phyloP scores from a whole-genome alignment of 1,140 invertebrate genomes.

The Lepidotrigona ventralis region DNA sequence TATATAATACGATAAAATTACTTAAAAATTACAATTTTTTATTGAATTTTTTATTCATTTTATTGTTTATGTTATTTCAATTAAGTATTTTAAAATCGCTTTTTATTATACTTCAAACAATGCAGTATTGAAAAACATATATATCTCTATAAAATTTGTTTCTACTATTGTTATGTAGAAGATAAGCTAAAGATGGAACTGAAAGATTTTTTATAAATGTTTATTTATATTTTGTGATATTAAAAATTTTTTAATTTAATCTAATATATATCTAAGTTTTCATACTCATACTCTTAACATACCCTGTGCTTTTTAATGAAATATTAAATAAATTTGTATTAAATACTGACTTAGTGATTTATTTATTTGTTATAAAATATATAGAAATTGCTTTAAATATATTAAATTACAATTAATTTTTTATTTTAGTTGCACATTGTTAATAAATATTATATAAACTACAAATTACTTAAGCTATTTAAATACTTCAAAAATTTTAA shows the following conservation, averaged over 20 bases:
- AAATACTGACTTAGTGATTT: slow-evolving; percentile 17
- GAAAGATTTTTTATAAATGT: slow-evolving; percentile 7
- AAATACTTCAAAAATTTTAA: background rate
- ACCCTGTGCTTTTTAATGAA: background rate
- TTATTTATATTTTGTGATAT: slow-evolving; percentile 7
- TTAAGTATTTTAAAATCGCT: background rate
- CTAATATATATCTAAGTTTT: slow-evolving; percentile 1
- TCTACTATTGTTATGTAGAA: background rate
- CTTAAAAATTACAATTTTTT: background rate
- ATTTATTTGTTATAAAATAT: slow-evolving; percentile 40
- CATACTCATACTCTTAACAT: background rate
- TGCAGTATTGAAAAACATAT: background rate
- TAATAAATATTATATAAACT: slow-evolving; percentile 31
- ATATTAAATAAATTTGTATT: slow-evolving; percentile 27
- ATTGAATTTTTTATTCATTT: background rate
- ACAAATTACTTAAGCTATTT: slow-evolving; percentile 13
- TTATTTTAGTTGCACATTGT: slow-evolving; percentile 8
- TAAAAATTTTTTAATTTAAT: background rate
- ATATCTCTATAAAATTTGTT: background rate
- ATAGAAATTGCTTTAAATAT: slow-evolving; percentile 3
- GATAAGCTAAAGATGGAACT: background rate
- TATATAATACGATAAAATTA: background rate
- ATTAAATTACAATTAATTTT: slow-evolving; percentile 3
- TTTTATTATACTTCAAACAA: background rate
- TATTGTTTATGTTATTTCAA: background rate